phyloP scores from a whole-genome alignment of 2,113 vertebrate genomes.

The Conger conger region DNA sequence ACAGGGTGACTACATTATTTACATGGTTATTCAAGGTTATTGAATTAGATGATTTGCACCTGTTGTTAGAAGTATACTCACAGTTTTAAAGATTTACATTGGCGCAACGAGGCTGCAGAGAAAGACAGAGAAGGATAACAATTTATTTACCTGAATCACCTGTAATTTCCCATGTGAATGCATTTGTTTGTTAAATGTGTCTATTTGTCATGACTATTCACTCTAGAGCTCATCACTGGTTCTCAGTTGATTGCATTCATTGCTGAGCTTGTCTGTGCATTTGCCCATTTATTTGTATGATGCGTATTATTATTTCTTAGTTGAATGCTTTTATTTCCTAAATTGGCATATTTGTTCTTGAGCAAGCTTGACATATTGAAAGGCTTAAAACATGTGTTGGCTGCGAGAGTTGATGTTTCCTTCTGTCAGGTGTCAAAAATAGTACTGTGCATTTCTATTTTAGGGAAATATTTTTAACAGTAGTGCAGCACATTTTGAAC shows the following conservation, averaged over 20 bases:
- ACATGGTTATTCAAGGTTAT: not conserved
- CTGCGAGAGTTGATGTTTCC: not conserved
- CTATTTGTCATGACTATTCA: not conserved
- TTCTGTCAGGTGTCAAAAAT: not conserved
- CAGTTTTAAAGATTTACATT: not conserved
- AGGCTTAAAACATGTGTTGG: not conserved
- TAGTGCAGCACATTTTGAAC: not conserved
- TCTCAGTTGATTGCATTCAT: not conserved
- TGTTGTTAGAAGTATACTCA: not conserved
- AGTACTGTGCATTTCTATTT: not conserved
- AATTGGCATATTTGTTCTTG: not conserved
- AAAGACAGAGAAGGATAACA: not conserved
- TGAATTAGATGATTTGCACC: not conserved
- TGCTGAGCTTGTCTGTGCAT: not conserved
- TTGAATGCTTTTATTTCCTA: not conserved
- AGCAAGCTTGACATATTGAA: slow-evolving; percentile 6
- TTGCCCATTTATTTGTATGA: not conserved
- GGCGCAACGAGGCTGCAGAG: not conserved
- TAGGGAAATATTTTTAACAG: not conserved
- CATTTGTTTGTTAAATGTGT: not conserved
- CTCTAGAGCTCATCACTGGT: not conserved
- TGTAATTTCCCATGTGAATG: slow-evolving; percentile 15
- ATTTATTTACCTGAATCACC: slow-evolving; percentile 12
- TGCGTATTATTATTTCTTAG: not conserved
- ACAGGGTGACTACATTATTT: slow-evolving; percentile 13